A percentile compares a stretch with the other conserved stretches of the same genome.
Conservation (phyloP, 2,113 vertebrate species). For the Tichodroma muraria region DNA sequence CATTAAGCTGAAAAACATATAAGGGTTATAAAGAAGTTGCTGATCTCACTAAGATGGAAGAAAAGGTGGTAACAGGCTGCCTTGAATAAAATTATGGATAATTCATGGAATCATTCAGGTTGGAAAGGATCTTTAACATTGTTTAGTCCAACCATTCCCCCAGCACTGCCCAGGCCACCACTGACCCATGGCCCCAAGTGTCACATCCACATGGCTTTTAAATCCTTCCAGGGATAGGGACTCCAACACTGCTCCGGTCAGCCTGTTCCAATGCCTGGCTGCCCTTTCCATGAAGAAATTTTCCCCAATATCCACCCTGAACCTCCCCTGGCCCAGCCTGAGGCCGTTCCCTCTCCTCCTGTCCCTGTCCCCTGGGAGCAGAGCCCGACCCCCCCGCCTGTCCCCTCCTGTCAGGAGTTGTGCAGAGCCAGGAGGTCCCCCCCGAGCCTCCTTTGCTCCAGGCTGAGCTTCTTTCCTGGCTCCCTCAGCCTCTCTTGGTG, state of each 20-base stretch:
- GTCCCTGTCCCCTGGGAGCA: not conserved
- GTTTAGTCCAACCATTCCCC: not conserved
- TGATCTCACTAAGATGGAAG: not conserved
- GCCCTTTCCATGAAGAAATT: fast-evolving
- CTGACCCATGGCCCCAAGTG: not conserved
- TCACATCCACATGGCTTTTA: fast-evolving
- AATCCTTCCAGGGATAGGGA: not conserved
- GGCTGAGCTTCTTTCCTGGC: not conserved
- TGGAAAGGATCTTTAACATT: not conserved
- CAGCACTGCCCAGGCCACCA: not conserved
- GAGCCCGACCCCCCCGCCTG: not conserved
- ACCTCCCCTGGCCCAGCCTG: fast-evolving
- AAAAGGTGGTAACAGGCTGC: not conserved
- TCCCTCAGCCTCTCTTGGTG: fast-evolving
- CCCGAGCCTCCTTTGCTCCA: not conserved
- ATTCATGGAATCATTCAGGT: not conserved
- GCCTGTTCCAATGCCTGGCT: too few species aligned
- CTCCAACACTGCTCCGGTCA: fast-evolving
- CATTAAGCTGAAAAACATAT: not conserved
- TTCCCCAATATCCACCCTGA: fast-evolving
- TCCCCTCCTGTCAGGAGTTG: not conserved
- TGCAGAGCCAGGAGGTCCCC: not conserved
- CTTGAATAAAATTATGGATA: not conserved
- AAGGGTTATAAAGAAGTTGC: not conserved
- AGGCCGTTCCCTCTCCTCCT: not conserved